Evolutionary conservation across 2,888 invertebrate genomes (phyloP).

Genomic region (Eupithecia abbreviata): DNA sequence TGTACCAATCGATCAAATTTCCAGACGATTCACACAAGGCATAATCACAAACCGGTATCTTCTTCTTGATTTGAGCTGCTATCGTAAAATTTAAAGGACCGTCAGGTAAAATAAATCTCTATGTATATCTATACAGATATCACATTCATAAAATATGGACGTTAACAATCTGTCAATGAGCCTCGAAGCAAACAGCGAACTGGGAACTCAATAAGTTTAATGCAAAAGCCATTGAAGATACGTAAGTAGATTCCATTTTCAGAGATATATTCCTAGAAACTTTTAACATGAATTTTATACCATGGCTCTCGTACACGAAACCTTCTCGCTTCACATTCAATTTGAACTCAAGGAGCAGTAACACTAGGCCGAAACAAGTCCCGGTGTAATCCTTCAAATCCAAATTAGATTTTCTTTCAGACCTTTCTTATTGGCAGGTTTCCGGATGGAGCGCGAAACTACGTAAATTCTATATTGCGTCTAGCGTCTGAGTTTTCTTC

Average conservation of each 20-base stretch:
- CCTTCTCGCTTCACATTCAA: constrained; percentile 71
- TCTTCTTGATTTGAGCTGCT: not conserved
- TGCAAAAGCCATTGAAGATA: not conserved
- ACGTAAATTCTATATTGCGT: constrained; percentile 31
- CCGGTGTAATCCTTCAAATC: constrained; percentile 81
- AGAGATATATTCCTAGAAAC: not conserved
- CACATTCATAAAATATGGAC: too few relatives aligned
- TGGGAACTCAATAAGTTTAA: not conserved
- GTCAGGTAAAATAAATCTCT: not conserved
- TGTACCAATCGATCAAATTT: not conserved
- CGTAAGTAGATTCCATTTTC: not conserved
- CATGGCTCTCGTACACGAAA: constrained; percentile 51
- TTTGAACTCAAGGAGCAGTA: constrained; percentile 68
- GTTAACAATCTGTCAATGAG: not conserved
- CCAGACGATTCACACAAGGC: not conserved
- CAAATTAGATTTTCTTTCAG: constrained; percentile 83
- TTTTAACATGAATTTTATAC: constrained; percentile 16
- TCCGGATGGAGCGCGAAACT: constrained; percentile 49
- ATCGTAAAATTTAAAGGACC: not conserved
- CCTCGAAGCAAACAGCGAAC: not conserved
- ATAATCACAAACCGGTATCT: not conserved
- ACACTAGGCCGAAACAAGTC: constrained; percentile 81
- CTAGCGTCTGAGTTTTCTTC: constrained; percentile 30
- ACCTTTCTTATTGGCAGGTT: constrained; percentile 76
- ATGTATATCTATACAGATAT: too few relatives aligned